Evolutionary conservation across 2,797 vertebrate species (phyloP).

Genomic region (Pseudochaenichthys georgianus): DNA sequence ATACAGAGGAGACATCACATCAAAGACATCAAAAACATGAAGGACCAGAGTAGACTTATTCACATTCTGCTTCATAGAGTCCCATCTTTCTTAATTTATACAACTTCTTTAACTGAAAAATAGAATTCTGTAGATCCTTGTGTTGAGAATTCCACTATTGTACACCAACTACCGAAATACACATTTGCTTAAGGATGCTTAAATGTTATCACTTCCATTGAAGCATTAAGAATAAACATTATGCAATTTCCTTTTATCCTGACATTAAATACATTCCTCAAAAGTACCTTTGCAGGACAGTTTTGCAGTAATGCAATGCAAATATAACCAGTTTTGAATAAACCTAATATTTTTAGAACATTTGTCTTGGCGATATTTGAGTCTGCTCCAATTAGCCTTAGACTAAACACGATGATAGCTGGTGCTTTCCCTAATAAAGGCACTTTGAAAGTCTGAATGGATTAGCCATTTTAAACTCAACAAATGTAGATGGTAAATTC

Average conservation of each 20-base stretch:
- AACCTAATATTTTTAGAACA: too few species aligned
- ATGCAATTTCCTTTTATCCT: neutral
- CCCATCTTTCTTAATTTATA: too few species aligned
- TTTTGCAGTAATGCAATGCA: neutral
- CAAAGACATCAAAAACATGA: too few species aligned
- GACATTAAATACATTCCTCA: neutral
- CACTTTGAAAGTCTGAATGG: neutral
- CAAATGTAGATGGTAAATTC: neutral
- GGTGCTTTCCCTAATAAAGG: neutral
- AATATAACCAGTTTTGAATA: too few species aligned
- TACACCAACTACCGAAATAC: too few species aligned
- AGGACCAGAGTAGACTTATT: too few species aligned
- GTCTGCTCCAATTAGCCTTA: neutral
- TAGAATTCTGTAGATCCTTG: too few species aligned
- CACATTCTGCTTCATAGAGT: too few species aligned
- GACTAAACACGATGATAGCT: neutral
- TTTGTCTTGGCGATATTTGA: neutral
- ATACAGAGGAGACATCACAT: too few species aligned
- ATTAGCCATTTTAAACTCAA: neutral
- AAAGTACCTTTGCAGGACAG: neutral
- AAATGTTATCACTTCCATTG: neutral
- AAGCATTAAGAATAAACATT: neutral
- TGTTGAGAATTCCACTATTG: too few species aligned
- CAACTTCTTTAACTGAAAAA: too few species aligned
- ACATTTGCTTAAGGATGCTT: too few species aligned